Evolutionary conservation across 2,113 vertebrate genomes (phyloP).

Genomic region (Chaenogobius annularis): DNA sequence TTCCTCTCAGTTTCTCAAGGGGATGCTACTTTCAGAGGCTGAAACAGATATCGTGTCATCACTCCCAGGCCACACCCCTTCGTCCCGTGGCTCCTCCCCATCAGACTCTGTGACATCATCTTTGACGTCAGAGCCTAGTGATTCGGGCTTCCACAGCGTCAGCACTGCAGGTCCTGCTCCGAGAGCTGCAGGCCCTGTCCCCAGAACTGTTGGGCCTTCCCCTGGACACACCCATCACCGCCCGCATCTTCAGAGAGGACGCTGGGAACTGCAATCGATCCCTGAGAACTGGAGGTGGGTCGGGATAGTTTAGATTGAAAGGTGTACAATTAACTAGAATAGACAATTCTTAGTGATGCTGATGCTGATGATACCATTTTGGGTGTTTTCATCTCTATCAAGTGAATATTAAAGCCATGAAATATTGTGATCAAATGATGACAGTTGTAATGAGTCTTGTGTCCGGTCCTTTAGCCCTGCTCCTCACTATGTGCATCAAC

Average conservation of each 20-base stretch:
- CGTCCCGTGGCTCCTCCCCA: conserved; percentile 56
- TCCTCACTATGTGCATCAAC: background rate
- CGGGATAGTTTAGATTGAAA: background rate
- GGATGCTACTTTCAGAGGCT: conserved; percentile 53
- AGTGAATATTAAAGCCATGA: background rate
- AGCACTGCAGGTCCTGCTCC: conserved; percentile 67
- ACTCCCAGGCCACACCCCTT: conserved; percentile 60
- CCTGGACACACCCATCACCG: conserved; percentile 20
- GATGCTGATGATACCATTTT: background rate
- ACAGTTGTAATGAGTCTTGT: background rate
- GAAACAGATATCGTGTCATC: conserved; percentile 65
- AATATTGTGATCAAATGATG: background rate
- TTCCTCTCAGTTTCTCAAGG: conserved; percentile 56
- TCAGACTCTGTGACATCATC: conserved; percentile 54
- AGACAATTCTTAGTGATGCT: background rate
- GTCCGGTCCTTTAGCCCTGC: background rate
- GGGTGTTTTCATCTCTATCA: too few species aligned
- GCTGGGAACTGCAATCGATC: conserved; percentile 77
- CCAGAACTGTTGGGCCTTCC: background rate
- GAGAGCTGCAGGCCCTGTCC: conserved; percentile 58
- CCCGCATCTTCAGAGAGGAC: conserved; percentile 58
- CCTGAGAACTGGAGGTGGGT: conserved; percentile 52
- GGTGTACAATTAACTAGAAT: background rate
- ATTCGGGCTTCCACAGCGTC: conserved; percentile 69
- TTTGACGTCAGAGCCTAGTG: conserved; percentile 63